A percentile compares a stretch with the other conserved stretches of the same genome.
These are phyloP conservation scores for Tetragnatha montana DNA, from an alignment of 2,888 invertebrate species.

Conservation along the genomic window DNA sequence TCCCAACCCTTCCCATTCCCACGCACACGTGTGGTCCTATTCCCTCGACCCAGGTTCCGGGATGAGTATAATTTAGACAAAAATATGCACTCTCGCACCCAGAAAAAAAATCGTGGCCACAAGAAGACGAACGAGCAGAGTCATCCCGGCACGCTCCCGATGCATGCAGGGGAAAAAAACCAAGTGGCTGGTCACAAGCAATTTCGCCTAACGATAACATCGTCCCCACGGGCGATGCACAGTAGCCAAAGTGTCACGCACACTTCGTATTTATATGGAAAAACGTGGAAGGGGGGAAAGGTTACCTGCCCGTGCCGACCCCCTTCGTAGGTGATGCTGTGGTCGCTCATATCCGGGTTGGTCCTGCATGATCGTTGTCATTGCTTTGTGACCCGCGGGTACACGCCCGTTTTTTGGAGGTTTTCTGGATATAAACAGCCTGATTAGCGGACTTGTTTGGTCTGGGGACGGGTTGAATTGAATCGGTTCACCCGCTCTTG, in stretches of 20 bases:
- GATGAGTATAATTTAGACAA: not conserved
- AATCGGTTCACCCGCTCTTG: no score
- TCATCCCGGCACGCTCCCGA: not conserved
- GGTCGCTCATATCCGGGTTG: constrained; percentile 57
- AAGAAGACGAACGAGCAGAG: not conserved
- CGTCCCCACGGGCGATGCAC: constrained; percentile 34
- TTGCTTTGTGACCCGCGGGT: constrained; percentile 60
- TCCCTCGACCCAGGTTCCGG: not conserved
- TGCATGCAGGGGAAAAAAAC: not conserved
- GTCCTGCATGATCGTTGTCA: constrained; percentile 60
- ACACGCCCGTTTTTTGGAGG: constrained; percentile 46
- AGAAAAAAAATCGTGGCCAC: not conserved
- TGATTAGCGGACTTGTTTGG: constrained; percentile 42
- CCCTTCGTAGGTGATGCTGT: constrained; percentile 31
- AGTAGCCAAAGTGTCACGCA: constrained; percentile 65
- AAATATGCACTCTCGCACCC: not conserved
- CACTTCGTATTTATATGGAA: constrained; percentile 45
- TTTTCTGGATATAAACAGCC: constrained; percentile 35
- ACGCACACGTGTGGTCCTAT: not conserved
- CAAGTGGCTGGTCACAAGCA: constrained; percentile 2
- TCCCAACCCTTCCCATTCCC: not conserved
- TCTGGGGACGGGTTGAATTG: not conserved
- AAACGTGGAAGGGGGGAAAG: not conserved
- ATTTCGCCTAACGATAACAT: constrained; percentile 39
- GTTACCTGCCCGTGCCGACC: not conserved